Evolutionary conservation across 2,113 vertebrate genomes (phyloP).

Genomic region (Jacana jacana): DNA sequence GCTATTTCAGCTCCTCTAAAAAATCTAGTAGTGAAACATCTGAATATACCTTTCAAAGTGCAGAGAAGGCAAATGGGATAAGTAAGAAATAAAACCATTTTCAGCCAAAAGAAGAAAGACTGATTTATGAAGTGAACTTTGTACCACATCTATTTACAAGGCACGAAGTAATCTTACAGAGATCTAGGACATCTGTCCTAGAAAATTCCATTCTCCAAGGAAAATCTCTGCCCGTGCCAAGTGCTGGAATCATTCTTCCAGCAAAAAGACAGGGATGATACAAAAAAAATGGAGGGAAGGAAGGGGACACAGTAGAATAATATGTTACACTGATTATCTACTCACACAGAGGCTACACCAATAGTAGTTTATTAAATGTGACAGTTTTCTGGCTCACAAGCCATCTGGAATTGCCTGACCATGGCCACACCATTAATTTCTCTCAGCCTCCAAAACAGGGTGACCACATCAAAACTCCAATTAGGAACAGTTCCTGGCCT

Average conservation of each 20-base stretch:
- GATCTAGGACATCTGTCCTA: conserved; percentile 20
- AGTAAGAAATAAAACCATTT: neutral
- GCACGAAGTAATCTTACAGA: neutral
- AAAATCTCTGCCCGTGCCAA: neutral
- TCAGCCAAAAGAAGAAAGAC: neutral
- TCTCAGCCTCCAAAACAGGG: neutral
- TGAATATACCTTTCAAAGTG: neutral
- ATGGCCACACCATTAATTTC: neutral
- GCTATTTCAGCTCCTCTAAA: neutral
- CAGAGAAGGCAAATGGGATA: neutral
- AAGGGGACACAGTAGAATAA: neutral
- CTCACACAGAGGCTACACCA: neutral
- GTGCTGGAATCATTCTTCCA: neutral
- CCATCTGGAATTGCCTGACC: neutral
- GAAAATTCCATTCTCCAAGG: neutral
- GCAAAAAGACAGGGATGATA: neutral
- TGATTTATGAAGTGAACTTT: conserved; percentile 7
- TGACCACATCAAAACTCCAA: neutral
- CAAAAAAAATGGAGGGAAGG: neutral
- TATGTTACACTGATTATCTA: neutral
- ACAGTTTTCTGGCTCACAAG: conserved; percentile 13
- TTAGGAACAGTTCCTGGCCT: neutral
- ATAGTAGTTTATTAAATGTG: neutral
- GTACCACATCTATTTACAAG: neutral
- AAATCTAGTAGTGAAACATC: neutral